phyloP scores from a whole-genome alignment of 2,888 invertebrate species.

The Fabriciana adippe region DNA sequence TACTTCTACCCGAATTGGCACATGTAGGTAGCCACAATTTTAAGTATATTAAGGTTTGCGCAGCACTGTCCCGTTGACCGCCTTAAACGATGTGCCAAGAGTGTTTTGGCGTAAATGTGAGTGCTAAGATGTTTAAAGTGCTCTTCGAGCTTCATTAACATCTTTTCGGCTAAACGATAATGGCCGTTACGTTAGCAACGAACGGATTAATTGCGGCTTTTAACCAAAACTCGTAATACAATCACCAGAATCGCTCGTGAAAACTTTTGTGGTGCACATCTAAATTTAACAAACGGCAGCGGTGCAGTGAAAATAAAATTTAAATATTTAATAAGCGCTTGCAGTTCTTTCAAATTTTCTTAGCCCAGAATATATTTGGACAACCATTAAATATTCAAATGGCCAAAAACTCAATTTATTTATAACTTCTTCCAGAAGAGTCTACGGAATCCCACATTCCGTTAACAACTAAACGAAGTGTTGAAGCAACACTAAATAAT shows the following conservation, averaged over 20 bases:
- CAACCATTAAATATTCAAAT: no score
- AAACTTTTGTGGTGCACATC: not conserved
- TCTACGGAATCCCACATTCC: not conserved
- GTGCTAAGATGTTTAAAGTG: slow-evolving; percentile 32
- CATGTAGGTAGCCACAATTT: slow-evolving; percentile 32
- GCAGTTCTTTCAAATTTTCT: not conserved
- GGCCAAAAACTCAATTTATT: no score
- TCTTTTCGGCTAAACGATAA: slow-evolving; percentile 29
- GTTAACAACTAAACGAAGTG: not conserved
- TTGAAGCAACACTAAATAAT: no score
- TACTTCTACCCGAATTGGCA: slow-evolving; percentile 37
- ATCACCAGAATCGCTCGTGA: not conserved
- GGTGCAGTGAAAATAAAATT: not conserved
- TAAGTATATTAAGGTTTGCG: slow-evolving; percentile 42
- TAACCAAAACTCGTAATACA: slow-evolving; percentile 11
- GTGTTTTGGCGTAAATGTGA: slow-evolving; percentile 35
- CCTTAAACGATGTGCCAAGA: slow-evolving; percentile 37
- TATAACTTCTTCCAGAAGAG: no score
- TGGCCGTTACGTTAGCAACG: slow-evolving; percentile 21
- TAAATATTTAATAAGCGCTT: not conserved
- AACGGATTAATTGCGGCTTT: slow-evolving; percentile 25
- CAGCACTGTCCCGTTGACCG: slow-evolving; percentile 38
- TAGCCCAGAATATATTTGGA: no score
- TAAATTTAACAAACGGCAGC: not conserved
- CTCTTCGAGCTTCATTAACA: slow-evolving; percentile 32